Percentiles rank a stretch among this genome's conserved stretches.
Evolutionary conservation across 2,888 invertebrate genomes (phyloP).

Genomic region (Lumbricus terrestris): DNA sequence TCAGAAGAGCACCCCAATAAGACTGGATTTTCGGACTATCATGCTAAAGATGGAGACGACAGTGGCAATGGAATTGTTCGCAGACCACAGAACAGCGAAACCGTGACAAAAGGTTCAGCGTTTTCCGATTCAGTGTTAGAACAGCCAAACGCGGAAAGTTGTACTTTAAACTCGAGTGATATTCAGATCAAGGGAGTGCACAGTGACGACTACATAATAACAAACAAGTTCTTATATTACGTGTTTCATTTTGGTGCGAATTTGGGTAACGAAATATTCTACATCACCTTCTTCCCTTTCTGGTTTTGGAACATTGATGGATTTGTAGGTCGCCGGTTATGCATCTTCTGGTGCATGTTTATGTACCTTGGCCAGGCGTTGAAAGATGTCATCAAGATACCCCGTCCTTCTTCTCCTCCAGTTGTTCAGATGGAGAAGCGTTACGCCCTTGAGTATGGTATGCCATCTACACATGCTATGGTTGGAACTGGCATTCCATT

Average conservation of each 20-base stretch:
- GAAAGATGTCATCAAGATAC: conserved; percentile 78
- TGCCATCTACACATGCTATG: conserved; percentile 94
- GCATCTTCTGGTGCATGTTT: conserved; percentile 52
- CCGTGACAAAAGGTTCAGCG: too few species aligned
- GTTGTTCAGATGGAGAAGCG: conserved; percentile 79
- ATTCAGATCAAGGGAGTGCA: background rate
- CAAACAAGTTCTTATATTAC: conserved; percentile 69
- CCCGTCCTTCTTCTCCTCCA: conserved; percentile 78
- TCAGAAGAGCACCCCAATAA: background rate
- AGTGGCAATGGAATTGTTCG: background rate
- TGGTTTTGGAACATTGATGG: conserved; percentile 94
- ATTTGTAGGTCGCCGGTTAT: conserved; percentile 76
- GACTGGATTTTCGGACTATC: background rate
- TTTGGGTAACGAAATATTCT: conserved; percentile 86
- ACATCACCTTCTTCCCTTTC: conserved; percentile 85
- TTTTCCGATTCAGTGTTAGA: background rate
- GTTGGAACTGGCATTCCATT: conserved; percentile 84
- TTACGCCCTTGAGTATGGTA: conserved; percentile 88
- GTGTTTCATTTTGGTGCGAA: conserved; percentile 81
- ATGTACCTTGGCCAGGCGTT: conserved; percentile 70
- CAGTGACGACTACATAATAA: background rate
- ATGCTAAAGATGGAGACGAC: background rate
- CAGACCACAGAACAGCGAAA: background rate
- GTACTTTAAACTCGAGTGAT: background rate
- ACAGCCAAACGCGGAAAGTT: background rate